phyloP scores from a whole-genome alignment of 2,888 invertebrate genomes.

The Oithona nana region DNA sequence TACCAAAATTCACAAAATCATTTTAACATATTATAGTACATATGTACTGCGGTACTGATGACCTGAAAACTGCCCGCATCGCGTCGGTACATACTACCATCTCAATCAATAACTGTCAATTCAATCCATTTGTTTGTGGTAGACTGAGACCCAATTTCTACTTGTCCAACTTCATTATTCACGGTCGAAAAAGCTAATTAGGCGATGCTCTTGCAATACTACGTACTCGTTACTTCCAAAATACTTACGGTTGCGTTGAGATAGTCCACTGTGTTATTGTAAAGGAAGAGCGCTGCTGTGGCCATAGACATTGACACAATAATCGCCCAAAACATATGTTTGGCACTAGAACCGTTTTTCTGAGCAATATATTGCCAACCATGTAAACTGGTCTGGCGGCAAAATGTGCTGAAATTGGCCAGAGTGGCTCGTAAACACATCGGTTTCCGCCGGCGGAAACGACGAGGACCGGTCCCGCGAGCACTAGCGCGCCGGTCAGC shows the following conservation, averaged over 20 bases:
- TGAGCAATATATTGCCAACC: conserved; percentile 17
- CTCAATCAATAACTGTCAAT: no score
- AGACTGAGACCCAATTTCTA: no score
- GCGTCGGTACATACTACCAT: no score
- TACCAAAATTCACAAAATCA: no score
- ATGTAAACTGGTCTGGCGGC: conserved; percentile 14
- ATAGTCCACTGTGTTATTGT: conserved; percentile 17
- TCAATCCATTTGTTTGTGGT: no score
- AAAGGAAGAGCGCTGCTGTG: conserved; percentile 15
- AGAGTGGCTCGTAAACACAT: neutral
- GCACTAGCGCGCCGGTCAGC: neutral
- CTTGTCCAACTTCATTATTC: no score
- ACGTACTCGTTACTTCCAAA: no score
- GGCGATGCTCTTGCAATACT: no score
- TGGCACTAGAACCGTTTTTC: conserved; percentile 9
- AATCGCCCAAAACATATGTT: conserved; percentile 16
- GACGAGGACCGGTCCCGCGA: neutral
- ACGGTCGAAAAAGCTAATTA: no score
- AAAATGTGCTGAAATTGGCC: conserved; percentile 15
- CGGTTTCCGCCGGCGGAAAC: neutral
- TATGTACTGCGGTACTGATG: no score
- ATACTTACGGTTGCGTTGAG: conserved; percentile 17
- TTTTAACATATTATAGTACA: no score
- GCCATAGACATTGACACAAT: conserved; percentile 16
- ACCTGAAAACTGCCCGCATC: no score